These are phyloP conservation scores for Equus quagga DNA, from an alignment of 2,113 vertebrate genomes.

Conservation along the genomic window DNA sequence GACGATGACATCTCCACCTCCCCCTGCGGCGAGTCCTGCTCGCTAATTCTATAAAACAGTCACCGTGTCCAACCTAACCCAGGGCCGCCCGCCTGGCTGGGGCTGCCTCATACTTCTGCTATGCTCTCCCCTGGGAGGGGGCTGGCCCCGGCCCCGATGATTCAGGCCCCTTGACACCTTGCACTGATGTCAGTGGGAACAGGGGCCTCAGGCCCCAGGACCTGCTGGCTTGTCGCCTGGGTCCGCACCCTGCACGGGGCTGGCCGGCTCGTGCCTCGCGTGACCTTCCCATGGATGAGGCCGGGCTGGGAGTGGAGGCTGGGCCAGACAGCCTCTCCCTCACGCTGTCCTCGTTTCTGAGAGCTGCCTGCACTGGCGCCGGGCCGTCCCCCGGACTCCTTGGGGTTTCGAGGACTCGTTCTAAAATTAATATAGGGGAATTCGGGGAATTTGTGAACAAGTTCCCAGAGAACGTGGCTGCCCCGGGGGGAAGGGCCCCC, in stretches of 20 bases:
- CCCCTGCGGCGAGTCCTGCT: constrained; percentile 51
- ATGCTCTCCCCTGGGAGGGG: constrained; percentile 59
- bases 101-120: constrained; percentile 71
- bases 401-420: constrained; percentile 76
- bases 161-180: constrained; percentile 80
- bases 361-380: constrained; percentile 67
- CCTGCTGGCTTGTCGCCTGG: constrained; percentile 51
- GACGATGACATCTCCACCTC: constrained; percentile 68
- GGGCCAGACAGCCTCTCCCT: constrained; percentile 62
- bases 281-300: constrained; percentile 70
- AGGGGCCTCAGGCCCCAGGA: constrained; percentile 45
- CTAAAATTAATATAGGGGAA: constrained; percentile 81
- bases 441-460: constrained; percentile 75
- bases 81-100: constrained; percentile 55
- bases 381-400: constrained; percentile 10
- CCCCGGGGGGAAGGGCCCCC: constrained; percentile 46
- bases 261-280: constrained; percentile 59
- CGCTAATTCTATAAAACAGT: constrained; percentile 75
- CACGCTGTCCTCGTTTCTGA: neutral
- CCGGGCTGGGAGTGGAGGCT: constrained; percentile 38
- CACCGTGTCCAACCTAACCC: constrained; percentile 24
- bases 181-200: constrained; percentile 77
- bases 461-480: constrained; percentile 72
- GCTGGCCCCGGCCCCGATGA: constrained; percentile 63
- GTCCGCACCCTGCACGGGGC: constrained; percentile 58